Base-by-base conservation (phyloP, 2,797 vertebrate genomes). In the Buphagus erythrorhynchus region DNA sequence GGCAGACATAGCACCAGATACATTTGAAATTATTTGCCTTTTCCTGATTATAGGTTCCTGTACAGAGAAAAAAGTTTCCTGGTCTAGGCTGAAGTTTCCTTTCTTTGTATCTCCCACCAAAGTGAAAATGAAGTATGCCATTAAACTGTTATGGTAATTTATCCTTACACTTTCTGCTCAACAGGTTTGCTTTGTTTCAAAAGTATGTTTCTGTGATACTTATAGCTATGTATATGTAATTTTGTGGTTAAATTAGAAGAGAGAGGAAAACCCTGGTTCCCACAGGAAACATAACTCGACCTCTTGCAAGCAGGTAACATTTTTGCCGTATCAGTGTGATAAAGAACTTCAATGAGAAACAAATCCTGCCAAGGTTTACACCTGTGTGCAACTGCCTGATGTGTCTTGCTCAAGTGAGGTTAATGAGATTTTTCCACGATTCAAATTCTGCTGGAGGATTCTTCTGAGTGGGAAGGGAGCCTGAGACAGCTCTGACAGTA, bases 101-200 rank as follows among this genome's bases (percentile, higher is more conserved):
- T 78, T 79, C 74, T 87, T 69, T 65, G 42, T 59, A 76, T 66
- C 63, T 45, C n/a, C n/a, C n/a, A n/a, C n/a, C 89, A 19, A 59
- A 85, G 67, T 67, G 86, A 96, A 93, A 80, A 92, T 31, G 59
- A 87, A 93, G 72, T 5, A 76, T 15, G 20, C 36, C 58, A 93
- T 91, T 93, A 86, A 93, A 92, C 91, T 92, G 78, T 87, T 94
- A 90, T 6, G 78, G 62, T 94, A 93, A 95, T 96, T 91, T 75
- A 74, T 31, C 40, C 73, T 75, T 11, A 81, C 46, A 52, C 91
- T 96, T 94, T 94, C 95, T 95, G 95, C 94, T 91, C 85, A 93
- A 86, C 94, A 91, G 95, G 95, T 96, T 95, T 86, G 85, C 79
- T 96, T 80, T 93, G 87, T 92, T 96, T 92, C n/a, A 88, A 86